phyloP scores from a whole-genome alignment of 2,113 vertebrate species.

The Bolborhynchus lineola region DNA sequence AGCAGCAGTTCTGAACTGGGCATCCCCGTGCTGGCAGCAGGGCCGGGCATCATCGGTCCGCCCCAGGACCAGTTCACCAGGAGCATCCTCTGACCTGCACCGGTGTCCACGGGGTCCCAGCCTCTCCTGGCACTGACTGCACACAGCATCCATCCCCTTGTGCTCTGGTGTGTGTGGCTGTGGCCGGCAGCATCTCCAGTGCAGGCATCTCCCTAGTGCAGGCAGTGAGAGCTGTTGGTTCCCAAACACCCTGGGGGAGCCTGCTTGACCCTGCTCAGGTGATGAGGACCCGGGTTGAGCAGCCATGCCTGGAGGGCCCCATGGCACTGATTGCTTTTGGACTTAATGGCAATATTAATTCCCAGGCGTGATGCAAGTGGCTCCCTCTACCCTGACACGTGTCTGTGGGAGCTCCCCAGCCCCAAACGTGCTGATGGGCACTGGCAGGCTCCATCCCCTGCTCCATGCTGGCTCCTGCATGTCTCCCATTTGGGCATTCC shows the following conservation, averaged over 20 bases:
- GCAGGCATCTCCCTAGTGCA: accelerated
- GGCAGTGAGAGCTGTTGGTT: neutral
- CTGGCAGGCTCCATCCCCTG: neutral
- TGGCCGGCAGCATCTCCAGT: neutral
- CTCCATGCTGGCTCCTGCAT: accelerated
- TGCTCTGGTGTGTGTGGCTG: neutral
- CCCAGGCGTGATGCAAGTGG: no score
- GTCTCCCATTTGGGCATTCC: neutral
- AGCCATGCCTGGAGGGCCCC: accelerated
- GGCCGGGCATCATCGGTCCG: neutral
- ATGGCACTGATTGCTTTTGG: accelerated
- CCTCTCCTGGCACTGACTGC: accelerated
- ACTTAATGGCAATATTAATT: neutral
- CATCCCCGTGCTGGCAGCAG: neutral
- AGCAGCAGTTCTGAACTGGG: neutral
- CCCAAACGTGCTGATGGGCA: accelerated
- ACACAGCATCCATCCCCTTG: accelerated
- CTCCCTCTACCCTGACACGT: neutral
- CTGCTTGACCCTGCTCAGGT: no score
- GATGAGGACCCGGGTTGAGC: neutral
- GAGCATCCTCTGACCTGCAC: neutral
- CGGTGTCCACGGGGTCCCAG: accelerated
- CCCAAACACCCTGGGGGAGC: accelerated
- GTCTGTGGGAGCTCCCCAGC: accelerated
- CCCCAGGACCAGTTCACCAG: accelerated